Base-by-base conservation (phyloP, 2,797 vertebrate genomes). In the Smutsia temminckii region DNA sequence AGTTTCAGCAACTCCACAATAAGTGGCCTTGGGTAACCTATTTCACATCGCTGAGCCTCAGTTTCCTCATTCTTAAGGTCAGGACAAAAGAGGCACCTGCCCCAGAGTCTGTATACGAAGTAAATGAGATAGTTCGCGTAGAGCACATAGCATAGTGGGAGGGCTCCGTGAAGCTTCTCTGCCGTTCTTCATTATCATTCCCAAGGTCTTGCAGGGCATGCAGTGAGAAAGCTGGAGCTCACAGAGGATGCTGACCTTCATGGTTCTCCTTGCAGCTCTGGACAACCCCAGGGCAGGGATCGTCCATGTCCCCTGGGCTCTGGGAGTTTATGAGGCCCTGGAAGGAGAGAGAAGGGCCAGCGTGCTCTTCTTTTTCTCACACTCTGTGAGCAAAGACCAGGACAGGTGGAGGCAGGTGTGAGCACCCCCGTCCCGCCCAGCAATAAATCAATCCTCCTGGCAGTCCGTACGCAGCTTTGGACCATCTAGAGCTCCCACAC, bases 71-170 rank as follows among this genome's bases (percentile, higher is more conserved):
- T 21, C 6, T 7, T 2, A 37, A 59, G 34, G 49, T 29, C 18
- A n/a, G 57, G 42, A 64, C 1, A 8, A 46, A 74, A 37, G 49
- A 5, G 37, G 14, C 25, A 16, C 55, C 27, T 63, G 27, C 23
- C 4, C 8, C 3, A 1, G 61, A 32, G 29, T 3, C 49, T 6
- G 7, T 4, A 21, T 21, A 53, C 11, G 23, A 40, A 59, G n/a
- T 9, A 2, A 37, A 7, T 3, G 21, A 55, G 37, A 21, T 4
- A 13, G 51, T 13, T 42, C 55, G 2, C 1, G 0, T 1, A 20
- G 34, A 37, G 42, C n/a, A 2, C 8, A 7, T 0, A 2, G 21
- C 59, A 11, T 2, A 6, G 0, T 0, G 8, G 32, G 25, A 9
- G 25, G 57, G 27, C 64, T 29, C 20, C 0, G 0, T 13, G 12